Conservation (phyloP, 2,797 vertebrate species). For the Borostomias antarcticus region DNA sequence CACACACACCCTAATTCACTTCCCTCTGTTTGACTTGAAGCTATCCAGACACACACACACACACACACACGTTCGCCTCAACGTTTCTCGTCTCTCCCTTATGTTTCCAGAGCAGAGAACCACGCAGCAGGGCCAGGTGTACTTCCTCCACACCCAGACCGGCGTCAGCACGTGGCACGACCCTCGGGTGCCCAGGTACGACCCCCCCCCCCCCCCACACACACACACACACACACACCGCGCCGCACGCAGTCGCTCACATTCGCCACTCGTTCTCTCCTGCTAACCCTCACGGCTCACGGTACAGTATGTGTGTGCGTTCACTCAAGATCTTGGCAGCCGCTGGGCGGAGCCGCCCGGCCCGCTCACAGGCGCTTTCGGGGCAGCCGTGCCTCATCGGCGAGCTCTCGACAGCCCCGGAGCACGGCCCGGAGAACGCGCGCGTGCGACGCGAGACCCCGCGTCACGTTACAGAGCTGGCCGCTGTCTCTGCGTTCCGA, state of each 20-base stretch:
- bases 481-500: not conserved
- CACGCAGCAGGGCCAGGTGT: slow-evolving; percentile 94
- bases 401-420: too few species aligned
- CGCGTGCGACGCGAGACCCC: too few species aligned
- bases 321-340: too few species aligned
- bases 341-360: too few species aligned
- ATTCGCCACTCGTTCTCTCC: not conserved
- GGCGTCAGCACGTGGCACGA: slow-evolving; percentile 98
- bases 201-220: not conserved
- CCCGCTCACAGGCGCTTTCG: too few species aligned
- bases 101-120: slow-evolving; percentile 88
- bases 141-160: slow-evolving; percentile 95
- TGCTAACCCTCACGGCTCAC: too few species aligned
- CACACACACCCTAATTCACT: slow-evolving; percentile 2
- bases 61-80: not conserved
- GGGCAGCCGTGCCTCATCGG: too few species aligned
- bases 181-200: slow-evolving; percentile 92
- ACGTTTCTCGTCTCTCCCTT: not conserved
- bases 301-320: too few species aligned
- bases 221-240: not conserved
- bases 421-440: too few species aligned
- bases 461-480: too few species aligned
- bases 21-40: not conserved
- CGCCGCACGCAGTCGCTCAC: not conserved
- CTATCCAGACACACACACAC: not conserved